Evolutionary conservation across 2,888 invertebrate species (phyloP), one percentile per base, ranked within the genome.

Genomic region (Philonicus albiceps): DNA sequence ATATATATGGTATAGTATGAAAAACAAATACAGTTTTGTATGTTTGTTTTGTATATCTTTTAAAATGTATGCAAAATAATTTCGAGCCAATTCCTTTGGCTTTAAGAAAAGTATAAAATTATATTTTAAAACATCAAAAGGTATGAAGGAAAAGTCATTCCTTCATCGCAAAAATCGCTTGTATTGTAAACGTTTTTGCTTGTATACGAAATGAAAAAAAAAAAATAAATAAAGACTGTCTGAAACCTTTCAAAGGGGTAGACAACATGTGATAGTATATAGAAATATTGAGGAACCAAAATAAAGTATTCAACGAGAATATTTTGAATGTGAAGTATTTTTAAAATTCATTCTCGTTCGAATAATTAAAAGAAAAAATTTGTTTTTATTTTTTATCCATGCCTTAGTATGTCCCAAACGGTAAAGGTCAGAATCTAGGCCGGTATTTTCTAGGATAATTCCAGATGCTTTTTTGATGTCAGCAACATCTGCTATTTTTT

Each of bases 351-450:
- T 81, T 55, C 81, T 55, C 81, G 81, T 76, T 40, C 43, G 22
- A 30, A 49, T 27, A 22, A 34, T 81, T 43, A 37, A 76, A 34
- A 55, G 34, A 30, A 55, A 34, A 8, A 7, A 37, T 86, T 37
- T 49, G 49, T n/a, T 49, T n/a, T 49, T 49, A n/a, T 74, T 30
- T 34, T 78, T 75, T 74, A 89, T 90, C 95, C 97, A 95, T 96
- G 98, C 98, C 97, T 99, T 99, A 93, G 98, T 99, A 94, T 97
- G 97, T 95, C 99, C 99, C 93, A 98, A 95, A 95, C 98, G 97
- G 94, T 96, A 99, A 92, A 97, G 96, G 93, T 98, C 98, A 89
- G 95, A 93, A 93, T 96, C 97, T 93, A 99, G 95, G 92, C 95
- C 95, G 89, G 96, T 95, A 89, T 95, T 93, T 87, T 96, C 96